Evolutionary conservation across 2,888 invertebrate species (phyloP), one percentile per base, ranked within the genome.

Genomic region (Drosophila meridionalis): DNA sequence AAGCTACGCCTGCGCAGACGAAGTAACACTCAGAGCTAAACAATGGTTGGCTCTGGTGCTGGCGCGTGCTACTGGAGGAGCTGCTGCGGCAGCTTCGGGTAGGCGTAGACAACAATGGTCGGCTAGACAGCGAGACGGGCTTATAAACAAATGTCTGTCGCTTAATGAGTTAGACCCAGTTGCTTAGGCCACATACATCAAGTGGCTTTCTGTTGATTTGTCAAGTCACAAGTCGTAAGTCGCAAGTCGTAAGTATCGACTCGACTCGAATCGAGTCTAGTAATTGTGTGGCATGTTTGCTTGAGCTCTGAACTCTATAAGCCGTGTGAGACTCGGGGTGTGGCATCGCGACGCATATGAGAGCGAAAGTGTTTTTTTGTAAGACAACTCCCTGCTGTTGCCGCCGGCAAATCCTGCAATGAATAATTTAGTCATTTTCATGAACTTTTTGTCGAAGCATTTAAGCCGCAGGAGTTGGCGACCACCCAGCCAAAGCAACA

Each of bases 371-470:
- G 89, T 89, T 89, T 84, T 82, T 75, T 45, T 56, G 40, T 32
- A 12, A 38, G n/a, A 40, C 34, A 45, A 57, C 12, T 56, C 40
- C 38, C 53, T 52, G 66, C 52, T 38, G 65, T 56, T 56, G 78
- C 64, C 64, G 50, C 52, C 65, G 59, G 65, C 65, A 83, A 90
- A 85, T 89, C 90, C 87, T 81, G 88, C 88, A 88, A 90, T 90
- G 86, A 90, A 88, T 87, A 90, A 87, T 87, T 87, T 90, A 90
- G 86, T 86, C 82, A 83, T 89, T 88, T 79, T 72, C 73, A 66
- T 68, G 83, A 86, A 83, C 67, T 86, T 76, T 76, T 79, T 74
- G 83, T 73, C 66, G 78, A 64, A 74, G 73, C 77, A 83, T 83
- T 89, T 84, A 87, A 85, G 85, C 85, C 89, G 87, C 89, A 89